phyloP scores from a whole-genome alignment of 2,797 vertebrate species.

The Fistularia commersonii region DNA sequence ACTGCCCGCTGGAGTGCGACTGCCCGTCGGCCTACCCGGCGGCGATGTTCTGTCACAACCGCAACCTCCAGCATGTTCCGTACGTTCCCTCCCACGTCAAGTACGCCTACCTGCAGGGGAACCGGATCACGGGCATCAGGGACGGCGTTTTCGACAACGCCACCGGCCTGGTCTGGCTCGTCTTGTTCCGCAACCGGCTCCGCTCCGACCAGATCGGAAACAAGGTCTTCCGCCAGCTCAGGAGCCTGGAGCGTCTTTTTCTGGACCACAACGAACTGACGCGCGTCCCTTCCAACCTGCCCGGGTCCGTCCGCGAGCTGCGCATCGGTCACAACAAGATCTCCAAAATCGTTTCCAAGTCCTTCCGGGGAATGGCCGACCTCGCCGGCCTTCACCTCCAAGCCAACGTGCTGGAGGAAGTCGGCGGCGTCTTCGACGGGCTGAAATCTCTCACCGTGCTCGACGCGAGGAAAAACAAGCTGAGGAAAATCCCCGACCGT shows the following conservation, averaged over 20 bases:
- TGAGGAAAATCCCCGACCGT: conserved; percentile 80
- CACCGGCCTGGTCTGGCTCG: conserved; percentile 87
- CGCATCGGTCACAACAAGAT: conserved; percentile 87
- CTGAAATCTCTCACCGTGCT: conserved; percentile 84
- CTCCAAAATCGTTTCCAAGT: conserved; percentile 72
- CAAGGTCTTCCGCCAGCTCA: conserved; percentile 84
- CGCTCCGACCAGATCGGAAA: conserved; percentile 86
- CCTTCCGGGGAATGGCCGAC: conserved; percentile 80
- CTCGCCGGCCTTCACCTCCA: conserved; percentile 83
- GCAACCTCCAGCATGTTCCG: conserved; percentile 88
- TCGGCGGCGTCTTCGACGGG: conserved; percentile 80
- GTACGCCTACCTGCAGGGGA: conserved; percentile 91
- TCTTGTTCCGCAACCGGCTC: conserved; percentile 87
- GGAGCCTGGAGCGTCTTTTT: conserved; percentile 83
- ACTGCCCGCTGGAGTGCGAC: conserved; percentile 92
- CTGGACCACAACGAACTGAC: conserved; percentile 90
- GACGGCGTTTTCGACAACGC: conserved; percentile 90
- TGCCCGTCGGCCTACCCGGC: conserved; percentile 83
- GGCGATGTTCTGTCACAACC: conserved; percentile 92
- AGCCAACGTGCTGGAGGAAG: conserved; percentile 81
- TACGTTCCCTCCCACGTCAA: conserved; percentile 89
- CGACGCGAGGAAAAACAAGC: conserved; percentile 86
- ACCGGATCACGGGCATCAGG: conserved; percentile 86
- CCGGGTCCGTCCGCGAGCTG: conserved; percentile 83
- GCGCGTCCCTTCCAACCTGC: conserved; percentile 81